Evolutionary conservation across 2,113 vertebrate genomes (phyloP).

Genomic region (Myiozetetes cayanensis): DNA sequence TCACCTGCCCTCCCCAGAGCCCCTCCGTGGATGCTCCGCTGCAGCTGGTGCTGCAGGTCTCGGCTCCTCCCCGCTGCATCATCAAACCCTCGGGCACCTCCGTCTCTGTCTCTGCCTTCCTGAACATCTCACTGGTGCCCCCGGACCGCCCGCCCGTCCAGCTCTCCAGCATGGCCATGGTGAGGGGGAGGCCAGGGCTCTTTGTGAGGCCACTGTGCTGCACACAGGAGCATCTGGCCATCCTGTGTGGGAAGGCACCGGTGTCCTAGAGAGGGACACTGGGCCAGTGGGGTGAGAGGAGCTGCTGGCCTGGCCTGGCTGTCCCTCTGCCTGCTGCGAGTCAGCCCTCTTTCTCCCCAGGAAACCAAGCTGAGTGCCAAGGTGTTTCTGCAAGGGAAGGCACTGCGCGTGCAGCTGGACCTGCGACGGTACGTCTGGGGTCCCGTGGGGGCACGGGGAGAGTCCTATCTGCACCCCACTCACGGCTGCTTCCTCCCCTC

Average conservation of each 20-base stretch:
- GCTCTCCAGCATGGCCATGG: slow-evolving; percentile 94
- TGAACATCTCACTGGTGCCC: slow-evolving; percentile 83
- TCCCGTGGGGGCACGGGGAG: not conserved
- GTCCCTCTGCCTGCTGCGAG: not conserved
- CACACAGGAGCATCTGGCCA: not conserved
- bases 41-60: slow-evolving; percentile 81
- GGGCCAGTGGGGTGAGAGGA: not conserved
- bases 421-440: slow-evolving; percentile 79
- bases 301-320: not conserved
- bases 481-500: not conserved
- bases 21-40: slow-evolving; percentile 84
- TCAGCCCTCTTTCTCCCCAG: slow-evolving; percentile 57
- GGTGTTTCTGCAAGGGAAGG: slow-evolving; percentile 85
- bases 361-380: slow-evolving; percentile 87
- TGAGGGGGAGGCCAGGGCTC: slow-evolving; percentile 6
- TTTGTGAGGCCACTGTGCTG: not conserved
- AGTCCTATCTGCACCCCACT: rapidly evolving
- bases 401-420: slow-evolving; percentile 81
- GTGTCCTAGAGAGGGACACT: not conserved
- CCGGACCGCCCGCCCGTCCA: slow-evolving; percentile 68
- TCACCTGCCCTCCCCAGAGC: slow-evolving; percentile 55
- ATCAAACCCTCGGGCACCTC: slow-evolving; percentile 87
- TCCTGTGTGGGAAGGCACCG: rapidly evolving
- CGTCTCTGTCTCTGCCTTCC: slow-evolving; percentile 78
- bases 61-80: slow-evolving; percentile 76